phyloP scores from a whole-genome alignment of 2,797 vertebrate genomes.

The Chrysocyon brachyurus region DNA sequence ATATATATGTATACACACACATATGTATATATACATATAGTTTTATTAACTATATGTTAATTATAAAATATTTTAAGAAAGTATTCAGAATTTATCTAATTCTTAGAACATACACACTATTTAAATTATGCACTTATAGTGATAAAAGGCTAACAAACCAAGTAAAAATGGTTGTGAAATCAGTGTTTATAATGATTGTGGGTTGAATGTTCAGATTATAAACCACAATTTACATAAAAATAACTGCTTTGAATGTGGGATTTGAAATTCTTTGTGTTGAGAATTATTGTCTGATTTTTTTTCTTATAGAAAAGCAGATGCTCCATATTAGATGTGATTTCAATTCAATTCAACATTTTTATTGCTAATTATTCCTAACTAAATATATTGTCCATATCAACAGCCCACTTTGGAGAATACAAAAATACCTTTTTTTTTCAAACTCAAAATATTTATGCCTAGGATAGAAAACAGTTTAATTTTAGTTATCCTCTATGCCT shows the following conservation, averaged over 20 bases:
- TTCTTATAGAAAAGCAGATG: neutral
- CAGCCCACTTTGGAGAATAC: neutral
- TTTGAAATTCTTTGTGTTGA: neutral
- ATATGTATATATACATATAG: neutral
- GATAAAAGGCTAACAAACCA: neutral
- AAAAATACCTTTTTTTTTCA: neutral
- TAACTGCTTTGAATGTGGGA: neutral
- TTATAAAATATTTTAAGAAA: neutral
- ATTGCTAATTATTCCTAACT: neutral
- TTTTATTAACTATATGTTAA: neutral
- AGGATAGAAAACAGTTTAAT: neutral
- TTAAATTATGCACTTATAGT: neutral
- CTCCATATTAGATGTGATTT: neutral
- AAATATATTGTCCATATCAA: neutral
- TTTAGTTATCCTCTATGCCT: neutral
- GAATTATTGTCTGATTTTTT: neutral
- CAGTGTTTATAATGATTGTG: neutral
- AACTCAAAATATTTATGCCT: neutral
- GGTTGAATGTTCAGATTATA: conserved; percentile 3
- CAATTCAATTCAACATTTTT: neutral
- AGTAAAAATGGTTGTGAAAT: neutral
- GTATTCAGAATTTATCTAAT: neutral
- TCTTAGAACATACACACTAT: neutral
- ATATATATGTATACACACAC: neutral
- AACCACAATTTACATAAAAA: neutral